Evolutionary conservation across 2,888 invertebrate genomes (phyloP).

Genomic region (Lamellibrachia columna): DNA sequence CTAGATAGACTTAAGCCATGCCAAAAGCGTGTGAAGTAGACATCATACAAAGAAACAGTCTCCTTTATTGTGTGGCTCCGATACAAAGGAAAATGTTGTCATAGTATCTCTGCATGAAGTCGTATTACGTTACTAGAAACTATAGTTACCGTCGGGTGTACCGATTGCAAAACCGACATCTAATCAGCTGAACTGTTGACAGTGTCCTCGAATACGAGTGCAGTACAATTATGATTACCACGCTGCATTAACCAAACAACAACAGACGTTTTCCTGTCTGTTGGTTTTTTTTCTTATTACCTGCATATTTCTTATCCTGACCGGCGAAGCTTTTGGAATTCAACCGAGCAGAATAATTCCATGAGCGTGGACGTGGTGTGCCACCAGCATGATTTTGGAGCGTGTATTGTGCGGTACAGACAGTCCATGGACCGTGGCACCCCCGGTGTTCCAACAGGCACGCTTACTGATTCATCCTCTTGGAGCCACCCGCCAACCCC

Average conservation of each 20-base stretch:
- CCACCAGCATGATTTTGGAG: background rate
- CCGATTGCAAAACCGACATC: background rate
- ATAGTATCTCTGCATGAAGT: background rate
- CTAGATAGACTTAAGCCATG: background rate
- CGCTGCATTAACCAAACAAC: background rate
- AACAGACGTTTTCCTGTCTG: background rate
- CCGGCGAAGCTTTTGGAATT: background rate
- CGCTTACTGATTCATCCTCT: background rate
- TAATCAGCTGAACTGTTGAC: background rate
- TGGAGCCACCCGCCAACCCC: background rate
- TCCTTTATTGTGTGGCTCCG: background rate
- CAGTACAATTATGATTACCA: background rate
- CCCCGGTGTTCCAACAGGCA: background rate
- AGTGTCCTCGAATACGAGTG: background rate
- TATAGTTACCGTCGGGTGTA: background rate
- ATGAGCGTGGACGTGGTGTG: background rate
- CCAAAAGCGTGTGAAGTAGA: background rate
- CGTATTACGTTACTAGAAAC: background rate
- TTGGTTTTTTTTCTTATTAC: background rate
- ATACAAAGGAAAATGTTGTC: background rate
- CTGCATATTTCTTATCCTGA: background rate
- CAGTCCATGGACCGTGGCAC: background rate
- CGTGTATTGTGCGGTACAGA: background rate
- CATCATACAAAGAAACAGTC: background rate
- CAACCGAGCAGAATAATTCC: background rate